Conservation (phyloP, 1,140 invertebrate species). For the Carposina sasakii region DNA sequence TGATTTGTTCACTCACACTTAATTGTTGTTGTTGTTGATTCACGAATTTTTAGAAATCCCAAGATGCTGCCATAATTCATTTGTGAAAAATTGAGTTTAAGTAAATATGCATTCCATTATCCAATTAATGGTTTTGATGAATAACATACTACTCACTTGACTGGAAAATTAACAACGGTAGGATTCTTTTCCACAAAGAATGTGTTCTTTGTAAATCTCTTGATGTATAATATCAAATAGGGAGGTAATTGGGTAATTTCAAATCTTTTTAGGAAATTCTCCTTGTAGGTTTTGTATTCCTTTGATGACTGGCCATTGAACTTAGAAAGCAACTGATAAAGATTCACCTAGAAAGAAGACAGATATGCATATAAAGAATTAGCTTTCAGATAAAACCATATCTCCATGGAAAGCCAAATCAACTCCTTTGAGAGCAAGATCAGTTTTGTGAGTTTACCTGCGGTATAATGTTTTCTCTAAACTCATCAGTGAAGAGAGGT, state of each 20-base stretch:
- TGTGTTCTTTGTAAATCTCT: constrained; percentile 98
- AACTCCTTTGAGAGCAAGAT: too few relatives aligned
- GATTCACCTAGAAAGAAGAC: constrained; percentile 83
- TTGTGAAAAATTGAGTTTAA: too few relatives aligned
- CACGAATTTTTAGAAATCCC: too few relatives aligned
- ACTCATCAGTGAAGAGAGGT: constrained; percentile 97
- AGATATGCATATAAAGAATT: constrained; percentile 14
- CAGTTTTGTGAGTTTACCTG: constrained; percentile 76
- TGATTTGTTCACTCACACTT: too few relatives aligned
- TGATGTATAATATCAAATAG: constrained; percentile 98
- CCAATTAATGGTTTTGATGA: background rate
- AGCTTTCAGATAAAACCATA: too few relatives aligned
- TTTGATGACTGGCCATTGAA: constrained; percentile 97
- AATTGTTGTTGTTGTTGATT: too few relatives aligned
- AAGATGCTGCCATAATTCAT: too few relatives aligned
- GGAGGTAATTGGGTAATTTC: constrained; percentile 95
- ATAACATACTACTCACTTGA: constrained; percentile 83
- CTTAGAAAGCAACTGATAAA: constrained; percentile 94
- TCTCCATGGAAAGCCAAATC: too few relatives aligned
- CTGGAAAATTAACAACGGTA: constrained; percentile 99
- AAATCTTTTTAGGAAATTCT: constrained; percentile 97
- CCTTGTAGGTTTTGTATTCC: constrained; percentile 99
- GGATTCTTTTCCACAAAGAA: constrained; percentile 99
- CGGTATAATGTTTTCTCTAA: constrained; percentile 98
- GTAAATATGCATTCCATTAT: too few relatives aligned